Evolutionary conservation across 2,113 vertebrate species (phyloP).

Genomic region (Nibea albiflora): DNA sequence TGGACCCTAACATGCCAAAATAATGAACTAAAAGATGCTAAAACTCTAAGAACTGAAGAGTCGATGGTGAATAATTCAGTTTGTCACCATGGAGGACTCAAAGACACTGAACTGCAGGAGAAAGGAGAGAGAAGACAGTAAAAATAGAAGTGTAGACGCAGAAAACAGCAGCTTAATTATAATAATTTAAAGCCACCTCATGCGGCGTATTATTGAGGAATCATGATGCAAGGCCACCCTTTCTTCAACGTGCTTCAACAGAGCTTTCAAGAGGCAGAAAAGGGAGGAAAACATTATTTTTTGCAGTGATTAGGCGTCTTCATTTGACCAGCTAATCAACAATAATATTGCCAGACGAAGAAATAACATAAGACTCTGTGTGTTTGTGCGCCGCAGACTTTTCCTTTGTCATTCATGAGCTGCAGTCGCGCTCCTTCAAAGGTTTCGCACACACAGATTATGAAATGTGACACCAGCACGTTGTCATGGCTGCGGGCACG

Average conservation of each 20-base stretch:
- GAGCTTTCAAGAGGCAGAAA: too few relatives aligned
- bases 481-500: constrained; percentile 31
- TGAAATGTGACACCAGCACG: constrained; percentile 64
- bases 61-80: too few relatives aligned
- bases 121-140: not conserved
- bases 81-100: not conserved
- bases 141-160: not conserved
- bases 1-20: too few relatives aligned
- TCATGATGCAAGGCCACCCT: too few relatives aligned
- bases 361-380: not conserved
- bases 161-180: too few relatives aligned
- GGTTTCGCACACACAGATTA: constrained; percentile 45
- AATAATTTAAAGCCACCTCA: too few relatives aligned
- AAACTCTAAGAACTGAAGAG: too few relatives aligned
- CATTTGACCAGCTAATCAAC: not conserved
- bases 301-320: not conserved
- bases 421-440: constrained; percentile 48
- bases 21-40: too few relatives aligned
- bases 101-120: not conserved
- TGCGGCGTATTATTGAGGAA: too few relatives aligned
- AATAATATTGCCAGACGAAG: not conserved
- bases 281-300: too few relatives aligned
- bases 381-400: not conserved
- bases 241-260: too few relatives aligned
- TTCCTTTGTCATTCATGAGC: constrained; percentile 28